These are phyloP conservation scores for Cephalotes varians DNA, from an alignment of 2,888 invertebrate genomes.

Conservation along the genomic window DNA sequence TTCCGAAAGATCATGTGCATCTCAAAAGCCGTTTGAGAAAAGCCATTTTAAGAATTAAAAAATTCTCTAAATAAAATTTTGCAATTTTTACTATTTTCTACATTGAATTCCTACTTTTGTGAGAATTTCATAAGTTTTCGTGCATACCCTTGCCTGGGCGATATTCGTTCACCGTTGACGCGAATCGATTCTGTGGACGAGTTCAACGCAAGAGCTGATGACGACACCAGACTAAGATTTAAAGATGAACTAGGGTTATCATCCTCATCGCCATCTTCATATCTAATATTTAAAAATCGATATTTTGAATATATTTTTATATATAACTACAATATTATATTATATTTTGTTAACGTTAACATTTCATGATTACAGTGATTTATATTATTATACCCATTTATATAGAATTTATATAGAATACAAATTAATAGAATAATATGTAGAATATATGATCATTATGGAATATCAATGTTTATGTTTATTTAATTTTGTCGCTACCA, in stretches of 20 bases:
- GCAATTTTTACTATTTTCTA: not conserved
- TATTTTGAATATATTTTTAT: not conserved
- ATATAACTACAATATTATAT: not conserved
- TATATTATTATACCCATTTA: not conserved
- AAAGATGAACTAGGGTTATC: slow-evolving; percentile 86
- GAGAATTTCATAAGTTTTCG: slow-evolving; percentile 31
- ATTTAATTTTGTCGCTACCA: not conserved
- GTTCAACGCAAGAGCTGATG: slow-evolving; percentile 77
- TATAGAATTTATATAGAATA: not conserved
- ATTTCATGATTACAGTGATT: not conserved
- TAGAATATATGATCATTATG: no score
- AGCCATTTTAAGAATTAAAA: no score
- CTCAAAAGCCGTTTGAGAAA: no score
- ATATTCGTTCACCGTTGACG: slow-evolving; percentile 78
- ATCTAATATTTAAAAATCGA: slow-evolving; percentile 27
- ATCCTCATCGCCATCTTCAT: slow-evolving; percentile 86
- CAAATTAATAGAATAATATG: not conserved
- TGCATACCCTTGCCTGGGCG: slow-evolving; percentile 76
- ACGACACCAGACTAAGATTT: slow-evolving; percentile 84
- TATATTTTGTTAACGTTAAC: not conserved
- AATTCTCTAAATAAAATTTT: not conserved
- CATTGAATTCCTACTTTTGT: not conserved
- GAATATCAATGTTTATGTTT: not conserved
- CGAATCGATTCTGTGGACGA: slow-evolving; percentile 82
- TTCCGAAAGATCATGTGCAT: no score